Evolutionary conservation across 2,888 invertebrate genomes (phyloP).

Genomic region (Tenthredo mesomela): DNA sequence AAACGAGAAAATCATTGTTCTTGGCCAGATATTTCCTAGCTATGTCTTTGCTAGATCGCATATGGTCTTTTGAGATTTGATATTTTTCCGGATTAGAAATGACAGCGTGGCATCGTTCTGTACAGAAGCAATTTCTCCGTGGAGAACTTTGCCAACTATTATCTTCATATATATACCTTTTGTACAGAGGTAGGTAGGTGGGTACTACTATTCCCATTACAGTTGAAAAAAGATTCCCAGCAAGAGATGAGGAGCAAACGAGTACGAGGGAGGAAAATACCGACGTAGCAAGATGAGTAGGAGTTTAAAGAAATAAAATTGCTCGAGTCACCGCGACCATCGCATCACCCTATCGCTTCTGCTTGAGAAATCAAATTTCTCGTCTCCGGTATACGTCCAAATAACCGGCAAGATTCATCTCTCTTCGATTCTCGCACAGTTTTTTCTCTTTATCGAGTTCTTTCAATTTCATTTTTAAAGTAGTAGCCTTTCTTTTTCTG

Average conservation of each 20-base stretch:
- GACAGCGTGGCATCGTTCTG: neutral
- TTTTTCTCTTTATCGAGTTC: neutral
- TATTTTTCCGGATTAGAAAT: conserved; percentile 36
- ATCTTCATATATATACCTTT: conserved; percentile 19
- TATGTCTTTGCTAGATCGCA: conserved; percentile 3
- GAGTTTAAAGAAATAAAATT: conserved; percentile 42
- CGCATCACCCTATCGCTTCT: conserved; percentile 25
- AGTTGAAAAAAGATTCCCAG: neutral
- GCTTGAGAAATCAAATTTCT: conserved; percentile 46
- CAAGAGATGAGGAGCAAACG: conserved; percentile 6
- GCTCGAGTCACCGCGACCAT: conserved; percentile 30
- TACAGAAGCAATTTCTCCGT: neutral
- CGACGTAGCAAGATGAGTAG: conserved; percentile 8
- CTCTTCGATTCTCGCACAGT: neutral
- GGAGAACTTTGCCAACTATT: conserved; percentile 27
- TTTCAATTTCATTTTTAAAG: neutral
- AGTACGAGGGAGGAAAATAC: neutral
- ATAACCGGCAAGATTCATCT: conserved; percentile 28
- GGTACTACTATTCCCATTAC: neutral
- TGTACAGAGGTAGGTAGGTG: neutral
- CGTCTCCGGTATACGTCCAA: conserved; percentile 36
- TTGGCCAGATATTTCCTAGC: conserved; percentile 20
- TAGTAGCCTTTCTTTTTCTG: neutral
- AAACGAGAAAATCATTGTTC: conserved; percentile 37
- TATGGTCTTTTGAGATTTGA: conserved; percentile 14